Evolutionary conservation across 2,797 vertebrate species (phyloP).

Genomic region (Alfaro cultratus): DNA sequence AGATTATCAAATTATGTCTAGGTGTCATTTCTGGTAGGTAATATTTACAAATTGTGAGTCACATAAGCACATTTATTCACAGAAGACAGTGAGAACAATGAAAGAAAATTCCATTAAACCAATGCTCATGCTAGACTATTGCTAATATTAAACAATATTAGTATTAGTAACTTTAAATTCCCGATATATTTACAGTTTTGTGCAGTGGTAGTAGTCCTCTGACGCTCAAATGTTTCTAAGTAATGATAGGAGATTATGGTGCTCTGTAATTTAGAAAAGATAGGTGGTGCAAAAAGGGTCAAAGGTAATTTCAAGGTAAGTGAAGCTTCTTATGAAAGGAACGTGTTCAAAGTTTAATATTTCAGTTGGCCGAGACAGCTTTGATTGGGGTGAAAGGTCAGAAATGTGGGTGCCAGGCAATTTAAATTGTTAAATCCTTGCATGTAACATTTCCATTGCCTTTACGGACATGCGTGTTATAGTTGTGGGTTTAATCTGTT

Average conservation of each 20-base stretch:
- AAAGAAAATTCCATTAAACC: background rate
- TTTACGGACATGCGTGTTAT: background rate
- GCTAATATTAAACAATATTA: constrained; percentile 8
- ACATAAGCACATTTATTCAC: background rate
- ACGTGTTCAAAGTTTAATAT: constrained; percentile 44
- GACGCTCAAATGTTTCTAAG: background rate
- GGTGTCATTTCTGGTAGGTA: background rate
- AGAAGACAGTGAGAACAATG: background rate
- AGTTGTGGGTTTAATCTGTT: background rate
- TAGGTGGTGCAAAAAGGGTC: constrained; percentile 13
- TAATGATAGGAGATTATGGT: constrained; percentile 28
- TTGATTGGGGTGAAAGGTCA: constrained; percentile 8
- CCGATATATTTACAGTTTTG: background rate
- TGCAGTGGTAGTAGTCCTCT: background rate
- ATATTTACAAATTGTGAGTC: background rate
- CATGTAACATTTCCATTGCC: background rate
- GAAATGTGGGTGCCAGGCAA: background rate
- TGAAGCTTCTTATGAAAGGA: constrained; percentile 48
- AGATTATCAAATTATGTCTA: background rate
- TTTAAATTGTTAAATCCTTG: constrained; percentile 8
- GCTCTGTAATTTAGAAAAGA: constrained; percentile 23
- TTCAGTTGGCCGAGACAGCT: constrained; percentile 23
- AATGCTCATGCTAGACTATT: constrained; percentile 5
- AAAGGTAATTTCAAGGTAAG: constrained; percentile 45
- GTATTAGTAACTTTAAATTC: constrained; percentile 10